phyloP scores from a whole-genome alignment of 1,140 invertebrate species.

The Philopotamus ludificatus region DNA sequence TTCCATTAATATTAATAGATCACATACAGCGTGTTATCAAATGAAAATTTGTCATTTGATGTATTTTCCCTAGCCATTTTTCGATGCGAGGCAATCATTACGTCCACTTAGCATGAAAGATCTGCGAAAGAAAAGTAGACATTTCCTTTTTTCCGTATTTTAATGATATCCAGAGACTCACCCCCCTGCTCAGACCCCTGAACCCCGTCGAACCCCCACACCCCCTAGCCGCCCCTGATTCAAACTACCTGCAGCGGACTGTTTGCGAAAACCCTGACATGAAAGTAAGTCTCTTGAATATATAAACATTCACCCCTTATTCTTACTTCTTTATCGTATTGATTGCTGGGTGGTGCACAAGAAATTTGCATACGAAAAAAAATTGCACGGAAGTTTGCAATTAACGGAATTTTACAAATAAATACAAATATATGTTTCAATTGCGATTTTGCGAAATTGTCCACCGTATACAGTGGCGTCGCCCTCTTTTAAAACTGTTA shows the following conservation, averaged over 20 bases:
- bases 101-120: background rate
- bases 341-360: slow-evolving; percentile 5
- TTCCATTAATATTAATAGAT: too few species aligned
- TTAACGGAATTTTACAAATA: background rate
- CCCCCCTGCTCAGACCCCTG: background rate
- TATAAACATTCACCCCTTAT: slow-evolving; percentile 22
- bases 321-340: slow-evolving; percentile 13
- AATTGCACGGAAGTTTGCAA: background rate
- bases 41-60: too few species aligned
- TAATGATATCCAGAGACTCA: slow-evolving; percentile 16
- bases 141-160: slow-evolving; percentile 24
- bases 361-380: background rate
- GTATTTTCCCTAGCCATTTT: too few species aligned
- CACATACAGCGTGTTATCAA: too few species aligned
- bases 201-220: too few species aligned
- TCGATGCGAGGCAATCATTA: background rate
- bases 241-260: slow-evolving; percentile 7
- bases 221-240: background rate
- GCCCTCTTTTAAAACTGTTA: slow-evolving; percentile 36
- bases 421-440: too few species aligned
- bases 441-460: slow-evolving; percentile 16
- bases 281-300: slow-evolving; percentile 24
- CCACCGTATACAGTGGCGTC: background rate
- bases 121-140: background rate
- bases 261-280: slow-evolving; percentile 18